phyloP scores from a whole-genome alignment of 30 jellyfish, hydroid and myxozoan species.

The Aurelia coerulea region DNA sequence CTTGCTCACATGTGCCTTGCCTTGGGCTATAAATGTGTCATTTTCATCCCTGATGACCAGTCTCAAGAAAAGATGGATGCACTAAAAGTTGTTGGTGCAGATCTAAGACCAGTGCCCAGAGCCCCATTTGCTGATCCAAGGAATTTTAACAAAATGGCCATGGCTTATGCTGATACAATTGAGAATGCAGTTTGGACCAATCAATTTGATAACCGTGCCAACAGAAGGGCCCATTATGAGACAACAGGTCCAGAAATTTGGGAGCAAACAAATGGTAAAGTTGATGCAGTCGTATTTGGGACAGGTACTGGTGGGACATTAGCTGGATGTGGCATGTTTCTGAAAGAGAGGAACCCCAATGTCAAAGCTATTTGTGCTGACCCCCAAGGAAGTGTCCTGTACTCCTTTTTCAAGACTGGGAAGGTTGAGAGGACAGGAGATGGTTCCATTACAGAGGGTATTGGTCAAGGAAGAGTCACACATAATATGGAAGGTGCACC shows the following conservation, averaged over 20 bases:
- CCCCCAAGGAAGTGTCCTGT: conserved; percentile 94
- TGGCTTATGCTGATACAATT: conserved; percentile 78
- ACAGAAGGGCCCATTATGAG: conserved; percentile 90
- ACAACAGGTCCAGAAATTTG: conserved; percentile 98
- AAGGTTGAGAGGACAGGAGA: conserved; percentile 83
- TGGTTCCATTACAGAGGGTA: conserved; percentile 94
- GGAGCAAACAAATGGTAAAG: conserved; percentile 97
- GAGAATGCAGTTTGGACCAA: conserved; percentile 91
- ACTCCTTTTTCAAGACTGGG: conserved; percentile 76
- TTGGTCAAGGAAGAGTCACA: conserved; percentile 93
- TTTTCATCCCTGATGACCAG: conserved; percentile 90
- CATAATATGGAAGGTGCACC: conserved; percentile 91
- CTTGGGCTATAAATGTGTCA: conserved; percentile 87
- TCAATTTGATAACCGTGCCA: conserved; percentile 90
- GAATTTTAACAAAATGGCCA: conserved; percentile 86
- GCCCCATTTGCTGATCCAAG: conserved; percentile 94
- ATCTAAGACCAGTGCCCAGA: conserved; percentile 95
- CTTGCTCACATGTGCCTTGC: conserved; percentile 94
- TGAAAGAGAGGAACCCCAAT: conserved; percentile 84
- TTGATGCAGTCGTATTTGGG: conserved; percentile 90
- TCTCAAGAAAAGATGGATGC: conserved; percentile 87
- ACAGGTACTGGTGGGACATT: conserved; percentile 98
- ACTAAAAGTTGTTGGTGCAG: conserved; percentile 92
- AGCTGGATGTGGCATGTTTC: conserved; percentile 88
- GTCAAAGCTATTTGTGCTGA: conserved; percentile 85